These are phyloP conservation scores for Digitonthophagus gazella DNA, from an alignment of 2,888 invertebrate species.

Conservation along the genomic window DNA sequence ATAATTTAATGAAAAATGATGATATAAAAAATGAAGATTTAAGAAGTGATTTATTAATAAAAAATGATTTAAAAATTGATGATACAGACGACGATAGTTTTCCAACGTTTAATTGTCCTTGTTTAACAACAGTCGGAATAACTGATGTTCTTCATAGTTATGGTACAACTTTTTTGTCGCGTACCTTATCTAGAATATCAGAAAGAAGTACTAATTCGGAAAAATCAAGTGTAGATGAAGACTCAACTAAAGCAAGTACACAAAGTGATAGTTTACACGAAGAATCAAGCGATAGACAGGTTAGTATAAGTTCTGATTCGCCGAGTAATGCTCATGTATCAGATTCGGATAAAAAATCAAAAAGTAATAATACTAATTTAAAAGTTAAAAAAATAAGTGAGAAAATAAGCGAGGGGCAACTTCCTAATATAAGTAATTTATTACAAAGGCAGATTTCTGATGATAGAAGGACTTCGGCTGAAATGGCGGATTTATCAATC, in stretches of 20 bases:
- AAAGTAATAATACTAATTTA: conserved; percentile 31
- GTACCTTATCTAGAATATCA: conserved; percentile 82
- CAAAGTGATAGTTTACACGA: conserved; percentile 82
- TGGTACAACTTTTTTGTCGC: conserved; percentile 69
- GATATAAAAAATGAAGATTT: no score
- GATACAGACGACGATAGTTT: conserved; percentile 65
- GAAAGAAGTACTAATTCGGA: conserved; percentile 87
- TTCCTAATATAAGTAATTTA: conserved; percentile 45
- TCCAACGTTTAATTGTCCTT: conserved; percentile 64
- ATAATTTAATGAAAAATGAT: no score
- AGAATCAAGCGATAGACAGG: conserved; percentile 84
- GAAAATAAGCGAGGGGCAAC: conserved; percentile 38
- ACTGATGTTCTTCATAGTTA: conserved; percentile 69
- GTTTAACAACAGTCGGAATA: conserved; percentile 54
- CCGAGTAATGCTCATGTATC: conserved; percentile 71
- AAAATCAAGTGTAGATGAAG: conserved; percentile 82
- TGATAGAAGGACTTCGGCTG: conserved; percentile 78
- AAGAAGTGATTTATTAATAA: no score
- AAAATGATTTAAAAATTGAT: no score
- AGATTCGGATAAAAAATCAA: conserved; percentile 46
- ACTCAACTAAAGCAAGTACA: conserved; percentile 82
- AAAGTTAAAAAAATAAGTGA: conserved; percentile 33
- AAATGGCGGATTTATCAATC: conserved; percentile 81
- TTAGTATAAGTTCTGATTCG: conserved; percentile 81
- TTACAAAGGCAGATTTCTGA: conserved; percentile 66